Conservation (phyloP, 2,113 vertebrate genomes). For the Ictidomys tridecemlineatus region DNA sequence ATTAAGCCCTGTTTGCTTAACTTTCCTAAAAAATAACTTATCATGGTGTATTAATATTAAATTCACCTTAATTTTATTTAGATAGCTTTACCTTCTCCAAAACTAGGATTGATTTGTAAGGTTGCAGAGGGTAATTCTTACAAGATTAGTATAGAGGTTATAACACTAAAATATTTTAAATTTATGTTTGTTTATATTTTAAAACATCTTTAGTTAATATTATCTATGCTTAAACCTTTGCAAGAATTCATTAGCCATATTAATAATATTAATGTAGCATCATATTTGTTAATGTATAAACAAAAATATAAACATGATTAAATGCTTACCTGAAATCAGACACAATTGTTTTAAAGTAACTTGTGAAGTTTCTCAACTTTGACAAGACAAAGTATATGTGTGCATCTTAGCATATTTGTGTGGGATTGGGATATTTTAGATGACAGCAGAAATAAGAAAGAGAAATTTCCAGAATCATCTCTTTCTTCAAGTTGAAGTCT, state of each 20-base stretch:
- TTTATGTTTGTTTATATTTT: background rate
- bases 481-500: background rate
- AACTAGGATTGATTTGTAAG: background rate
- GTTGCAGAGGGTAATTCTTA: fast-evolving
- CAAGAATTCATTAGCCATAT: background rate
- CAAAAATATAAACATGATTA: background rate
- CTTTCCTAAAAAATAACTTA: background rate
- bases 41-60: background rate
- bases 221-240: background rate
- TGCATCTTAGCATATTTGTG: background rate
- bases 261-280: background rate
- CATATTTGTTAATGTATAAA: background rate
- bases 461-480: background rate
- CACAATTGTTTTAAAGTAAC: background rate
- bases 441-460: background rate
- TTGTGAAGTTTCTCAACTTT: background rate
- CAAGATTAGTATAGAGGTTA: background rate
- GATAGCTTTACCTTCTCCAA: background rate
- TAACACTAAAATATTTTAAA: background rate
- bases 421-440: background rate
- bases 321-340: background rate
- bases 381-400: background rate
- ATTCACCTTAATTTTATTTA: constrained; percentile 8
- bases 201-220: background rate
- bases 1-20: background rate